phyloP scores from a whole-genome alignment of 2,888 invertebrate species.

The Autographa pulchrina region DNA sequence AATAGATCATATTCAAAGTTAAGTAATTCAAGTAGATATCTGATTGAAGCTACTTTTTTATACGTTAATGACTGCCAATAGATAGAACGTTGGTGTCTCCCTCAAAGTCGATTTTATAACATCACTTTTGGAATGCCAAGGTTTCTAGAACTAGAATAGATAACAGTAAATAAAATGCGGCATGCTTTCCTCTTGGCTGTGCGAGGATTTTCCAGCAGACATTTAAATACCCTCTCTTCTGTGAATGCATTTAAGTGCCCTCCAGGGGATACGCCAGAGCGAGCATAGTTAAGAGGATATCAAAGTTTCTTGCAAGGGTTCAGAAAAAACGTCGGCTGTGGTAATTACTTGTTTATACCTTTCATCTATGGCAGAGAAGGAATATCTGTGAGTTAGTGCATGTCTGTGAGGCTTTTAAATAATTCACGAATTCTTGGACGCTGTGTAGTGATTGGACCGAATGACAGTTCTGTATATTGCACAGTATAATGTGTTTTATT shows the following conservation, averaged over 20 bases:
- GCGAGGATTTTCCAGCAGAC: slow-evolving; percentile 57
- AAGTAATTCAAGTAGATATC: no score
- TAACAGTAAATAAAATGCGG: slow-evolving; percentile 23
- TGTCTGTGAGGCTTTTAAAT: no score
- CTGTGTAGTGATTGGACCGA: neutral
- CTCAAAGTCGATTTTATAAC: no score
- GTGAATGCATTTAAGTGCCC: slow-evolving; percentile 67
- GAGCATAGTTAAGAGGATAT: slow-evolving; percentile 60
- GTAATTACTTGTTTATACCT: slow-evolving; percentile 57
- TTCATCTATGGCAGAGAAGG: slow-evolving; percentile 2
- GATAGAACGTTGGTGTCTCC: no score
- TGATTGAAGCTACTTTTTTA: no score
- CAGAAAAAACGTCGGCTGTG: slow-evolving; percentile 56
- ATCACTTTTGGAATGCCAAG: no score
- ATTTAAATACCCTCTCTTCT: slow-evolving; percentile 66
- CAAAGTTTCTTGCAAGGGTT: slow-evolving; percentile 50
- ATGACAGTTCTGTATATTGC: neutral
- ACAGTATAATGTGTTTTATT: no score
- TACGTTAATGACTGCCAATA: no score
- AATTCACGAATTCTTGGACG: neutral
- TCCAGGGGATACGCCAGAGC: slow-evolving; percentile 55
- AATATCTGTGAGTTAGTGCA: no score
- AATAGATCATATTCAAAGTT: no score
- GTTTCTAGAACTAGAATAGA: slow-evolving; percentile 14
- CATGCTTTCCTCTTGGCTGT: slow-evolving; percentile 32